phyloP scores from a whole-genome alignment of 2,888 invertebrate species.

The Cylindroiulus punctatus region DNA sequence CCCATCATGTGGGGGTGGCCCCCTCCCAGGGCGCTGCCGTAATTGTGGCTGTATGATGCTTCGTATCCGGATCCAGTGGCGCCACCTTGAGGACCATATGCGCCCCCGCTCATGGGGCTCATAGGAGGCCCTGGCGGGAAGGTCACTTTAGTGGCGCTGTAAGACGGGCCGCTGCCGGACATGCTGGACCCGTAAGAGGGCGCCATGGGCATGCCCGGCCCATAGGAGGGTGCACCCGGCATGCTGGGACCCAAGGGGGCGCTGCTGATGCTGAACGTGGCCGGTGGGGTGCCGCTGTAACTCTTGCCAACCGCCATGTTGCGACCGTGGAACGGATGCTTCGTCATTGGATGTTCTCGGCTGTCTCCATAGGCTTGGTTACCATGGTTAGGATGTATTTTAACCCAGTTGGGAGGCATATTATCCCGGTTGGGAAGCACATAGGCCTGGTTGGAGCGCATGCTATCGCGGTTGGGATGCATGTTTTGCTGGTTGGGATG shows the following conservation, averaged over 20 bases:
- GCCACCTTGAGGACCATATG: neutral
- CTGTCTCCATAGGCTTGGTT: neutral
- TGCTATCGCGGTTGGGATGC: neutral
- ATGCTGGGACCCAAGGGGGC: neutral
- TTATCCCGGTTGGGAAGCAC: neutral
- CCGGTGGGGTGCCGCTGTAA: slow-evolving; percentile 8
- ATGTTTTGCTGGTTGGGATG: neutral
- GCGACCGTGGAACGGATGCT: neutral
- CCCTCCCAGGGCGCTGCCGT: neutral
- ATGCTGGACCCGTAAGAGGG: neutral
- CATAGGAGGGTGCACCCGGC: neutral
- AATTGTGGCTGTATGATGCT: neutral
- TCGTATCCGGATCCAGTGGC: neutral
- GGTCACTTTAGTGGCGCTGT: neutral
- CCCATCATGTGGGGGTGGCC: slow-evolving; percentile 22
- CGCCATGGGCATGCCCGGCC: neutral
- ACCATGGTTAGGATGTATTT: neutral
- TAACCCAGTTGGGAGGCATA: neutral
- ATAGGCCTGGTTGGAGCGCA: neutral
- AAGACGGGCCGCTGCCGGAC: neutral
- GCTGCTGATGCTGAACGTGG: neutral
- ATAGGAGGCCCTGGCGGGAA: neutral
- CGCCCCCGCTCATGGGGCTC: neutral
- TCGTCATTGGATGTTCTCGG: neutral
- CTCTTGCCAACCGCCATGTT: slow-evolving; percentile 32